Conservation (phyloP, 2,888 invertebrate genomes). For the Phyto melanocephala region DNA sequence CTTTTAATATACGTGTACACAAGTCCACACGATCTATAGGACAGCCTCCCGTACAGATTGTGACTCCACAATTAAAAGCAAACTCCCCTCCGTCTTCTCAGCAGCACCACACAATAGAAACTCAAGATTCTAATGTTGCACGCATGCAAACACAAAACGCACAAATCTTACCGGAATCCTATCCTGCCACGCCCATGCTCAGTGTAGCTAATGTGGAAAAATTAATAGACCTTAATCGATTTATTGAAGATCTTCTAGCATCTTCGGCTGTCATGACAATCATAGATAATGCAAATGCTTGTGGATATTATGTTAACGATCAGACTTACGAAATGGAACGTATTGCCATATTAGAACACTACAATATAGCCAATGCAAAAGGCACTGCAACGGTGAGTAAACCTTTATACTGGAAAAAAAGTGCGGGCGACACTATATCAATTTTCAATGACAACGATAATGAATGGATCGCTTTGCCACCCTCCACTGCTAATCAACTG, state of each 20-base stretch:
- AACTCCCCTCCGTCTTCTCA: neutral
- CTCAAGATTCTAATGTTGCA: neutral
- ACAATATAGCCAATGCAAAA: conserved; percentile 51
- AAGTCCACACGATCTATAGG: conserved; percentile 9
- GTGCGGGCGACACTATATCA: conserved; percentile 38
- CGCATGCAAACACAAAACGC: conserved; percentile 3
- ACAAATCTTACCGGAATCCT: conserved; percentile 33
- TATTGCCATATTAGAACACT: conserved; percentile 50
- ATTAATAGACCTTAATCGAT: conserved; percentile 49
- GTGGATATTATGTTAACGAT: conserved; percentile 43
- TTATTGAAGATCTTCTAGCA: conserved; percentile 48
- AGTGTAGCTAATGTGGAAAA: conserved; percentile 52
- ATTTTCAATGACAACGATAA: conserved; percentile 53
- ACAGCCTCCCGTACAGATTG: conserved; percentile 46
- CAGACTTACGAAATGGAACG: conserved; percentile 56
- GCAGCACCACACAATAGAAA: conserved; percentile 8
- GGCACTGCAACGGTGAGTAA: conserved; percentile 24
- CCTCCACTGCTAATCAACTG: conserved; percentile 37
- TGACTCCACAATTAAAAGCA: conserved; percentile 41
- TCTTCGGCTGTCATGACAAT: conserved; percentile 38
- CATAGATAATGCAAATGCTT: conserved; percentile 52
- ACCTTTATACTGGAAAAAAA: conserved; percentile 50
- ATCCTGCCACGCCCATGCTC: conserved; percentile 47
- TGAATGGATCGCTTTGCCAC: conserved; percentile 51
- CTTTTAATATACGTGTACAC: conserved; percentile 29